Conservation (phyloP, 2,113 vertebrate genomes). For the Tenebrosternarchus preto region DNA sequence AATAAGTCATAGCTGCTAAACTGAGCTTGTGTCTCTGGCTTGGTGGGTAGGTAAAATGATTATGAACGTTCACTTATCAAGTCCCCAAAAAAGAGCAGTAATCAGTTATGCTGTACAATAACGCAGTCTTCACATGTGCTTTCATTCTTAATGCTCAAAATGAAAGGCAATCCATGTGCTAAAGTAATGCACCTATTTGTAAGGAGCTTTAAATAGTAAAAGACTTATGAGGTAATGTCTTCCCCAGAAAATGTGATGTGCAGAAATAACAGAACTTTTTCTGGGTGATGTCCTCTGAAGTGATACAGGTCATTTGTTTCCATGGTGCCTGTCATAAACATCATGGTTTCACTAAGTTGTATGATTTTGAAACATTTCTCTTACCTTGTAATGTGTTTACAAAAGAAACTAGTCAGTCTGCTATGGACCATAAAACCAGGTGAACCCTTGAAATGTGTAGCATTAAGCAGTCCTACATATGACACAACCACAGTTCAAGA, state of each 20-base stretch:
- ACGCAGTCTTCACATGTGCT: conserved; percentile 38
- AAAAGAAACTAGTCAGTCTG: neutral
- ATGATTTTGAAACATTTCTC: neutral
- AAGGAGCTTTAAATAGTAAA: conserved; percentile 36
- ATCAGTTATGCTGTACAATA: conserved; percentile 46
- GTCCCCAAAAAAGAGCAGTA: conserved; percentile 38
- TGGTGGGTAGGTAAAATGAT: conserved; percentile 47
- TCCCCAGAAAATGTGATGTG: conserved; percentile 54
- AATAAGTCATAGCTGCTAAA: neutral
- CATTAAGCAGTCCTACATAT: neutral
- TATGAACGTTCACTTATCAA: conserved; percentile 27
- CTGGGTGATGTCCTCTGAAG: neutral
- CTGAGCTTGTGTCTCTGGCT: conserved; percentile 57
- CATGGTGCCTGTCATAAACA: neutral
- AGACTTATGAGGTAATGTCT: conserved; percentile 58
- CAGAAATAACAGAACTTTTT: conserved; percentile 18
- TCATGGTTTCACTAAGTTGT: neutral
- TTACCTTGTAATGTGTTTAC: neutral
- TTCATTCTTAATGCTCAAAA: conserved; percentile 43
- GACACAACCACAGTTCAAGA: neutral
- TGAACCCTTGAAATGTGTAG: conserved; percentile 14
- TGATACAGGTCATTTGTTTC: neutral
- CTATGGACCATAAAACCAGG: neutral
- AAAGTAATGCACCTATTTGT: conserved; percentile 46
- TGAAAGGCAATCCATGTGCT: conserved; percentile 36